These are phyloP conservation scores for Meda fulgida DNA, from an alignment of 2,797 vertebrate genomes.

Conservation along the genomic window DNA sequence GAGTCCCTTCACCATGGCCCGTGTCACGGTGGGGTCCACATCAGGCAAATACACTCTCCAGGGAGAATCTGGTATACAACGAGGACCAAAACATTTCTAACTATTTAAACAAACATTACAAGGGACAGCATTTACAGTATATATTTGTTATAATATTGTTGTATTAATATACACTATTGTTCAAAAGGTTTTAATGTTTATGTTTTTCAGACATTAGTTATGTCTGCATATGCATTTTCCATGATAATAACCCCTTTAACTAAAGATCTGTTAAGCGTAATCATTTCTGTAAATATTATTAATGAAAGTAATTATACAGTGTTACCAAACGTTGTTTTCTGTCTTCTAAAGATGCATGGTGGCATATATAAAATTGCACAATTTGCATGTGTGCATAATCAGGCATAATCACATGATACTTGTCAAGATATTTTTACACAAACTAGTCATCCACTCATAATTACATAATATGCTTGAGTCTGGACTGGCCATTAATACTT, in stretches of 20 bases:
- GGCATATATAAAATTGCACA: slow-evolving; percentile 6
- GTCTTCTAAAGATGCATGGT: background rate
- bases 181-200: background rate
- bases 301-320: slow-evolving; percentile 7
- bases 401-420: slow-evolving; percentile 4
- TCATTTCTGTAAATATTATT: background rate
- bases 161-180: background rate
- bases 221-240: background rate
- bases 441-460: slow-evolving; percentile 51
- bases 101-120: background rate
- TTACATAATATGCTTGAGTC: slow-evolving; percentile 52
- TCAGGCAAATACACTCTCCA: slow-evolving; percentile 93
- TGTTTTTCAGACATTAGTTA: background rate
- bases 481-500: slow-evolving; percentile 56
- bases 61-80: slow-evolving; percentile 85
- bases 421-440: background rate
- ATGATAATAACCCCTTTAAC: background rate
- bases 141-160: background rate
- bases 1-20: slow-evolving; percentile 85
- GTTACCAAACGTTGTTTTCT: slow-evolving; percentile 7
- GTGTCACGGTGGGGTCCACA: slow-evolving; percentile 80
- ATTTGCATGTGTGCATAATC: slow-evolving; percentile 19
- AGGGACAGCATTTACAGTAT: background rate
- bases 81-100: background rate
- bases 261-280: background rate